Evolutionary conservation across 2,113 vertebrate genomes (phyloP).

Genomic region (Aviceda subcristata): DNA sequence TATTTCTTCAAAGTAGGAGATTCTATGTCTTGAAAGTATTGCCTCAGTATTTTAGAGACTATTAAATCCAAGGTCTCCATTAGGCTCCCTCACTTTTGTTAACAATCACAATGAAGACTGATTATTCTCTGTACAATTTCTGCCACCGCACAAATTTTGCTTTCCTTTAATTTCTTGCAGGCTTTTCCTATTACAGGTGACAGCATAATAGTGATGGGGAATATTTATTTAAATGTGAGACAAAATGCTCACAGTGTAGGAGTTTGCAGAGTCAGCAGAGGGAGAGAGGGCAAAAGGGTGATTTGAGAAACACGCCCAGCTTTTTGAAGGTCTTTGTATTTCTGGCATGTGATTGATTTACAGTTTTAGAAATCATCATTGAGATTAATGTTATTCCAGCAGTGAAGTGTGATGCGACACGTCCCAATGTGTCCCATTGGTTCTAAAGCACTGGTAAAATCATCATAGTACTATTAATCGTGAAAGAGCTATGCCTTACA

Average conservation of each 20-base stretch:
- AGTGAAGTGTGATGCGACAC: neutral
- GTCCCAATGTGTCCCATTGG: rapidly evolving
- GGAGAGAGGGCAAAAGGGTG: neutral
- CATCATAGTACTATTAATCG: neutral
- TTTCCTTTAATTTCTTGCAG: conserved; percentile 65
- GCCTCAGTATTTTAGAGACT: conserved; percentile 16
- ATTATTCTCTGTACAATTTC: conserved; percentile 52
- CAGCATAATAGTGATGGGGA: conserved; percentile 63
- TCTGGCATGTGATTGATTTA: neutral
- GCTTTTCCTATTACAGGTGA: conserved; percentile 67
- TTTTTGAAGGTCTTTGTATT: conserved; percentile 36
- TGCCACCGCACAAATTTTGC: conserved; percentile 43
- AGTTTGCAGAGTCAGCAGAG: conserved; percentile 45
- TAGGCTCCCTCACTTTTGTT: conserved; percentile 48
- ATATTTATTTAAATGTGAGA: conserved; percentile 67
- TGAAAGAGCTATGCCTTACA: neutral
- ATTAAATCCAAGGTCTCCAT: conserved; percentile 48
- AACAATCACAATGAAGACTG: conserved; percentile 45
- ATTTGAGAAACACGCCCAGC: conserved; percentile 4
- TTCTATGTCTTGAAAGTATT: neutral
- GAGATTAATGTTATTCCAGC: neutral
- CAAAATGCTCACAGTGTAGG: conserved; percentile 12
- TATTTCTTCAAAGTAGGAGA: neutral
- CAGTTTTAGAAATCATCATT: neutral
- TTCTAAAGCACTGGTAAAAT: neutral